Base-by-base conservation (phyloP, 2,113 vertebrate species). In the Cottus gobio region DNA sequence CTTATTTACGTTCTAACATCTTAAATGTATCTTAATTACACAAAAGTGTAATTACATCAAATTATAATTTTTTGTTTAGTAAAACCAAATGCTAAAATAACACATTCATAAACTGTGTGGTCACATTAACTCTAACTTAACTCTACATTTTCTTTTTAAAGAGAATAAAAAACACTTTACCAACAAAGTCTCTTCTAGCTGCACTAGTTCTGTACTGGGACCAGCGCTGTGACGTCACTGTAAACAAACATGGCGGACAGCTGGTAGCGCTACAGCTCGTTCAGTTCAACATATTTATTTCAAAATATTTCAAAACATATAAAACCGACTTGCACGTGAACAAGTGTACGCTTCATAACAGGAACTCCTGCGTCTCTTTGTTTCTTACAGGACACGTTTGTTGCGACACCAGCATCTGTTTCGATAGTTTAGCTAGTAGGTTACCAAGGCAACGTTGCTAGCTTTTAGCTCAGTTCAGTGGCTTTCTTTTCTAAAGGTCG, bases 231-330 rank as follows among this genome's bases (percentile, higher is more conserved):
- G 46, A 75, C 82, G 80, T 87, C 80, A 84, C 48, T 5, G 61
- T 82, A 82, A 79, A 83, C 84, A 81, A 85, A 88, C 70, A 85
- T 83, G 84, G 86, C 79, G 52, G 85, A 31, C 24, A 0, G 16
- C 15, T 18, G 10, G 10, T 3, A 4, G 20, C 62, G 31, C 24
- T 2, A 24, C 5, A 9, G 52, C 18, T 54, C 24, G 9, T 13
- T 11, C 5, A 34, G 5, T 39, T 54, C 8, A 26, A 22, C 26
- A 22, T 4, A 2, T 26, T 22, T 20, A 7, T 28, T 44, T 44
- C 20, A 13, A 56, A 12, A 11, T 10, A 13, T 56, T 12, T 24
- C 3, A 58, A 28, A 58, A 15, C 2, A 4, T 4, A 44, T 44
- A 4, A 44, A 44, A 2, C 1, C 1, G 1, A 18, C 4, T 7